Evolutionary conservation across 2,113 vertebrate species (phyloP).

Genomic region (Arizona elegans): DNA sequence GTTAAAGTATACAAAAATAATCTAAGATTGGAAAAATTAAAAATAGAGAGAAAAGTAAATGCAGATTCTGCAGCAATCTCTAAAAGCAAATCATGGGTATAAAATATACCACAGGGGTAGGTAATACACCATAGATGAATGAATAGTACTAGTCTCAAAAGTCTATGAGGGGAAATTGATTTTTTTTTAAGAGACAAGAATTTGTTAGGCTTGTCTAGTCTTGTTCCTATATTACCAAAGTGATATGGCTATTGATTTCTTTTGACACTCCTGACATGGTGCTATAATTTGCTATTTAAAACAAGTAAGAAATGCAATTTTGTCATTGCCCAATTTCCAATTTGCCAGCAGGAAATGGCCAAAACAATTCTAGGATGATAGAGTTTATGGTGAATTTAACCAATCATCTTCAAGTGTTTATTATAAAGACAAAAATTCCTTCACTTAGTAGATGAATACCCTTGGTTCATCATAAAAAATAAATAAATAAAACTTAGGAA

Average conservation of each 20-base stretch:
- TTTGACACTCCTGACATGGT: background rate
- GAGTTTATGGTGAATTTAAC: background rate
- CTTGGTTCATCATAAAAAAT: background rate
- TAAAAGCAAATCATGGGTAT: background rate
- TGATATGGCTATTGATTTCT: background rate
- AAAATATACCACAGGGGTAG: background rate
- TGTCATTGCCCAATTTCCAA: background rate
- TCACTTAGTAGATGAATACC: background rate
- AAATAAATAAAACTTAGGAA: background rate
- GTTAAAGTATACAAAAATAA: background rate
- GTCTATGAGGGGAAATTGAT: background rate
- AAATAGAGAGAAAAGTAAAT: background rate
- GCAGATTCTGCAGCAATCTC: background rate
- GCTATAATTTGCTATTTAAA: background rate
- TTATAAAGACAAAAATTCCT: background rate
- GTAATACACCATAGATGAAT: too few species aligned
- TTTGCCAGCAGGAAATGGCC: background rate
- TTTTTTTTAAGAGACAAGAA: background rate
- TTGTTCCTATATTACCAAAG: background rate
- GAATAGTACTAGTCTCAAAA: background rate
- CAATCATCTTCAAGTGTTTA: background rate
- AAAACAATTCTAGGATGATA: background rate
- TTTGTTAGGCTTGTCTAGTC: background rate
- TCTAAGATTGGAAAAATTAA: background rate
- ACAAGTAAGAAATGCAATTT: background rate